phyloP scores from a whole-genome alignment of 2,888 invertebrate species.

The Periphyllus acericola region DNA sequence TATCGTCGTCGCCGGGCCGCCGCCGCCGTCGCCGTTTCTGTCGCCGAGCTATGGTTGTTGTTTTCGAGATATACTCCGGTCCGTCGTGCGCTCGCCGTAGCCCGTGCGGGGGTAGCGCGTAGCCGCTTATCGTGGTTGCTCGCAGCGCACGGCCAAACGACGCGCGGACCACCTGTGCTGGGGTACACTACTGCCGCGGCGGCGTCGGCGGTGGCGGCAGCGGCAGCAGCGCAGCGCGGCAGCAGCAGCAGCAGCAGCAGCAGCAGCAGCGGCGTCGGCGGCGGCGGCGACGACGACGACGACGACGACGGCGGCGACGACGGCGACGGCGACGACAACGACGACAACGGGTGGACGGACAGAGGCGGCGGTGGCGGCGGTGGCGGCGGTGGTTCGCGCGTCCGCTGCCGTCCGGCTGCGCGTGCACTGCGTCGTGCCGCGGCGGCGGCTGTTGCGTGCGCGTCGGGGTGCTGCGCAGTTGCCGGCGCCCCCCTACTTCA shows the following conservation, averaged over 20 bases:
- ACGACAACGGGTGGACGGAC: neutral
- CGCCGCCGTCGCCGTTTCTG: constrained; percentile 51
- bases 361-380: constrained; percentile 26
- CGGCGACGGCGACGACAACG: neutral
- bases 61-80: neutral
- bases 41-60: constrained; percentile 33
- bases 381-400: constrained; percentile 49
- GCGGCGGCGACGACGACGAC: neutral
- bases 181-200: constrained; percentile 36
- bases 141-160: constrained; percentile 47
- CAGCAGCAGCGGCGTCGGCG: constrained; percentile 2
- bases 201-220: neutral
- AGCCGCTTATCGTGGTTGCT: too few relatives aligned
- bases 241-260: neutral
- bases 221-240: neutral
- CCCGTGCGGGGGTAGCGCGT: too few relatives aligned
- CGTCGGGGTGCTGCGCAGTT: constrained; percentile 50
- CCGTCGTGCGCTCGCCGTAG: neutral
- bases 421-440: constrained; percentile 53
- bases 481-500: constrained; percentile 21
- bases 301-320: neutral
- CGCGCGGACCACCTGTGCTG: constrained; percentile 55
- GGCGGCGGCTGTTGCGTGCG: constrained; percentile 47
- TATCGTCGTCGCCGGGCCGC: constrained; percentile 47
- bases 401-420: constrained; percentile 61